Base-by-base conservation (phyloP, 2,113 vertebrate genomes). In the Lagopus muta region DNA sequence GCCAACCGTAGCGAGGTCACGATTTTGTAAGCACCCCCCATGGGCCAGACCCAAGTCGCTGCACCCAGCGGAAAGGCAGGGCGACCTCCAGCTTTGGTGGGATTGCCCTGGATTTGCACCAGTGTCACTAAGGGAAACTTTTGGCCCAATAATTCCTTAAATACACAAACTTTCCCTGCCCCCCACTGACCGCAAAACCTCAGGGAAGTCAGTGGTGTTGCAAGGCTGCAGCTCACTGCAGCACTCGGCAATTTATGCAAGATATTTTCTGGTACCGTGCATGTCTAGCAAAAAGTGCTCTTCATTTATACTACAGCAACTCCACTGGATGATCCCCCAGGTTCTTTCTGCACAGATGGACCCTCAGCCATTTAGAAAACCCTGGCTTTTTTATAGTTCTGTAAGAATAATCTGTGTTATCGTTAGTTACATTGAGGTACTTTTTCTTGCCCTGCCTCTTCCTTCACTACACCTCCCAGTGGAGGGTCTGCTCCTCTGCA, bases 41-140 rank as follows among this genome's bases (percentile, higher is more conserved):
- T 28, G 81, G 90, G 86, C 61, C 73, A 92, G 86, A 83, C 43
- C 36, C 65, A 90, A 55, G 78, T 0, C 0, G 28, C 73, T 19
- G 4, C 28, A 74, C 10, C 27, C 40, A 5, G 40, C 1, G 0
- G 57, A 92, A 88, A 90, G 36, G 65, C 28, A 4, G 22, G 54
- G n/a, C 61, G 71, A 45, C 9, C 82, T 90, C 76, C 62, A 61
- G 43, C 58, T 91, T 88, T 62, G 64, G 75, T 85, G 72, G 66
- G 55, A 82, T 87, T 90, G 69, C 72, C 64, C 64, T 83, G 89
- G 91, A 92, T 93, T 96, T 94, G 66, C 82, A 94, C 73, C 62
- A 28, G 22, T 40, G 43, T 75, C 42, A 0, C 79, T 64, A 70
- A 32, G 48, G 82, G 79, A 91, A 92, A 93, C 21, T 20, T 6